Base-by-base conservation (phyloP, 2,888 invertebrate genomes). In the Phyllotreta cruciferae region DNA sequence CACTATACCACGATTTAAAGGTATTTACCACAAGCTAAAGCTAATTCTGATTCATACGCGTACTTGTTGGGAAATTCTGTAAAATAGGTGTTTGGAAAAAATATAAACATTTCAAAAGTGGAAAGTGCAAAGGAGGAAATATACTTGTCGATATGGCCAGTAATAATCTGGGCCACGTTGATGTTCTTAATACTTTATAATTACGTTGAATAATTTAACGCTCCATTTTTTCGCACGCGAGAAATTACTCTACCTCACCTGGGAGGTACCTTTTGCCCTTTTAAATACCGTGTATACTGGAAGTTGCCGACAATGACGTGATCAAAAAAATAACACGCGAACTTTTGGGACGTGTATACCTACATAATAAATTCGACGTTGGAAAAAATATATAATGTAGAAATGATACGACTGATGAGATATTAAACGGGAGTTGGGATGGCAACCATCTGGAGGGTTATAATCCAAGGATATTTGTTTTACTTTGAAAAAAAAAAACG, bases 321-420 rank as follows among this genome's bases (percentile, higher is more conserved):
- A 52, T 53, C 60, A 60, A 52, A 60, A 60, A 52, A 60, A 44
- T 52, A 49, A 53, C 60, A 60, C 60, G 60, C 60, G 11, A 52
- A 60, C 53, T 60, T 58, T 58, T 44, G 36, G 52, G 37, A 52
- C 52, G 42, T 53, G 52, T 53, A 60, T 53, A 60, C 2, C 2
- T 24, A 24, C 10, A 60, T 44, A 36, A 44, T 44, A 53, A 60
- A 60, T 58, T 58, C 58, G 10, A 58, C 14, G 50, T 37, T 52
- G 24, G 24, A 24, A 24, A 37, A 52, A 52, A 44, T 44, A 13
- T 44, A 10, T 14, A 44, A 50, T 45, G 50, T 52, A 57, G 34
- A 56, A 49, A 38, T 34, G 37, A 54, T 42, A 58, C 58, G 41
- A 41, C 13, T 49, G 58, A 58, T 50, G 58, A 34, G 42, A 50